These are phyloP conservation scores for Syrmaticus mikado DNA, from an alignment of 2,113 vertebrate genomes.

Conservation along the genomic window DNA sequence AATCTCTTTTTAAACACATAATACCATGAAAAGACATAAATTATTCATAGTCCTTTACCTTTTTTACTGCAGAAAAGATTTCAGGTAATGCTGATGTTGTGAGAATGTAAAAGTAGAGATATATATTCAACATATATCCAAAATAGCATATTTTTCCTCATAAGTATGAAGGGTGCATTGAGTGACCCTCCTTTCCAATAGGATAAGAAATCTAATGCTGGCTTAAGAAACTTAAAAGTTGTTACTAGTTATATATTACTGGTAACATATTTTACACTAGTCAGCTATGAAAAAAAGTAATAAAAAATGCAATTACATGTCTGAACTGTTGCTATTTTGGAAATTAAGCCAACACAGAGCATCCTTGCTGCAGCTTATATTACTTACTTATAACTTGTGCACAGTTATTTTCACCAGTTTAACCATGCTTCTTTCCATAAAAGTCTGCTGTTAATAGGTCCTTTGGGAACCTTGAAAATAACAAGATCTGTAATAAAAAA, in stretches of 20 bases:
- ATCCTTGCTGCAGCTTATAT: constrained; percentile 75
- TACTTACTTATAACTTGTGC: constrained; percentile 78
- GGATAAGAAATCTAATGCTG: constrained; percentile 55
- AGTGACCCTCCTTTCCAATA: constrained; percentile 44
- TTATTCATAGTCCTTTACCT: not conserved
- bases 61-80: constrained; percentile 4
- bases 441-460: constrained; percentile 78
- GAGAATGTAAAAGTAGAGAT: not conserved
- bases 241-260: constrained; percentile 79
- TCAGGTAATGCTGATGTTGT: not conserved
- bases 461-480: constrained; percentile 81
- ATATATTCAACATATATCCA: not conserved
- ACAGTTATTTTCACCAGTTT: constrained; percentile 80
- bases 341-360: constrained; percentile 78
- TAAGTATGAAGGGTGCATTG: constrained; percentile 7
- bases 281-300: constrained; percentile 75
- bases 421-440: constrained; percentile 83
- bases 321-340: constrained; percentile 83
- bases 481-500: constrained; percentile 85
- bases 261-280: constrained; percentile 77
- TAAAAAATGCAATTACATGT: constrained; percentile 81
- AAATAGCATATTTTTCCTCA: not conserved
- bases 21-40: not conserved
- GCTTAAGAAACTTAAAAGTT: constrained; percentile 69
- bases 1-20: not conserved